A percentile compares a stretch with the other conserved stretches of the same genome.
Conservation (phyloP, 2,113 vertebrate genomes). For the Pelecanoides urinatrix region DNA sequence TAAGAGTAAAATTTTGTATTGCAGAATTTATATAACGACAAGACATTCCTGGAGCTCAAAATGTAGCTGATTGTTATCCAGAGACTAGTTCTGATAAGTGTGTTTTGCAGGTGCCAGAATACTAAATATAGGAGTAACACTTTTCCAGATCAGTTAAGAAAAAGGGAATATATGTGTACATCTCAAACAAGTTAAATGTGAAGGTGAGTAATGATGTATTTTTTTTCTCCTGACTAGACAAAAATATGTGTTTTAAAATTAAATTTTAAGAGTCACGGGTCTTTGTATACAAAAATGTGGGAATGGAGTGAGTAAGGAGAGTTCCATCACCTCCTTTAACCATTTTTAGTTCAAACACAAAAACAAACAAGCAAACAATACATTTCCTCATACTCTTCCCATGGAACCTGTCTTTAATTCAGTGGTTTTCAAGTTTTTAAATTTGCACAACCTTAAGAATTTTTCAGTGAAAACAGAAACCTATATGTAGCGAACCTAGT, state of each 20-base stretch:
- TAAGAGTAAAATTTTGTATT: not conserved
- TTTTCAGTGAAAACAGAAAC: not conserved
- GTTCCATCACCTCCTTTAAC: not conserved
- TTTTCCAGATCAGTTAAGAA: not conserved
- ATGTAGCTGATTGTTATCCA: not conserved
- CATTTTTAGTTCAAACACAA: not conserved
- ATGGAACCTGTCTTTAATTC: not conserved
- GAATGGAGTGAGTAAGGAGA: not conserved
- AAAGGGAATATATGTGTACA: not conserved
- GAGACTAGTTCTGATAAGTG: not conserved
- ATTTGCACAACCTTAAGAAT: not conserved
- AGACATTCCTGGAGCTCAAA: not conserved
- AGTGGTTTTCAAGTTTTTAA: not conserved
- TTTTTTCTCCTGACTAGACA: not conserved
- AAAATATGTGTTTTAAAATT: not conserved
- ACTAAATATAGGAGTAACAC: not conserved
- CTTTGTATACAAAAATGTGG: not conserved
- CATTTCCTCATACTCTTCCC: not conserved
- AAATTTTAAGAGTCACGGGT: not conserved
- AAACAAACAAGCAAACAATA: not conserved
- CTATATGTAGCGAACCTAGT: not conserved
- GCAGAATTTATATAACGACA: not conserved
- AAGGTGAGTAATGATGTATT: not conserved
- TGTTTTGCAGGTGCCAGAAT: not conserved
- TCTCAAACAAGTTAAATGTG: not conserved